A percentile compares a stretch with the other conserved stretches of the same genome.
phyloP scores from a whole-genome alignment of 2,113 vertebrate species.

The Malurus melanocephalus region DNA sequence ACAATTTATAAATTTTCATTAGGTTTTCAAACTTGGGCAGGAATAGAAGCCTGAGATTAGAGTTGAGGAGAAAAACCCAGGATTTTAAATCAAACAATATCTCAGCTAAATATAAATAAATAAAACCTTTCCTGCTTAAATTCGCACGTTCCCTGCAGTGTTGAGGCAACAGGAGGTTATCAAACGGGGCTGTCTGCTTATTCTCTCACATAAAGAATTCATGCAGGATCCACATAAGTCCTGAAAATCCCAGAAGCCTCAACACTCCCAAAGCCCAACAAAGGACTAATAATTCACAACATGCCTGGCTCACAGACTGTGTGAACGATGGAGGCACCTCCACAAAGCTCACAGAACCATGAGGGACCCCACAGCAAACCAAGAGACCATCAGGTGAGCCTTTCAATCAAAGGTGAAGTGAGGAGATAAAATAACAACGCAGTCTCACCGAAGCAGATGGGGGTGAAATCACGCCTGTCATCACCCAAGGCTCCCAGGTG shows the following conservation, averaged over 20 bases:
- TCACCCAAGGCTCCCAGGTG: neutral
- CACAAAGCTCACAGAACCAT: neutral
- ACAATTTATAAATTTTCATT: neutral
- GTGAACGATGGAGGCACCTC: neutral
- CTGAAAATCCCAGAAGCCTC: neutral
- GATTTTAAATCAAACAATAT: neutral
- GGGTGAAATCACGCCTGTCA: neutral
- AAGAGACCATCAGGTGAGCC: neutral
- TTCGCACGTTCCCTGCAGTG: neutral
- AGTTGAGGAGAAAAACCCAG: neutral
- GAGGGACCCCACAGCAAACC: neutral
- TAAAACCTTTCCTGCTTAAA: neutral
- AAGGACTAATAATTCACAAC: neutral
- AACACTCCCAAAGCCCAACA: neutral
- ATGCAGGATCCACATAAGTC: neutral
- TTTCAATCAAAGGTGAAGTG: neutral
- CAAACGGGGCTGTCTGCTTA: neutral
- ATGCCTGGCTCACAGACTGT: neutral
- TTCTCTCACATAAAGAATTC: neutral
- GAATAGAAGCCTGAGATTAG: neutral
- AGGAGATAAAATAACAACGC: neutral
- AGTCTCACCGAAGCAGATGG: neutral
- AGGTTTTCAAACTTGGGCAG: neutral
- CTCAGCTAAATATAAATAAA: constrained; percentile 7
- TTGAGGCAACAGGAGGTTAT: neutral